Base-by-base conservation (phyloP, 2,797 vertebrate species). In the Champsocephalus esox region DNA sequence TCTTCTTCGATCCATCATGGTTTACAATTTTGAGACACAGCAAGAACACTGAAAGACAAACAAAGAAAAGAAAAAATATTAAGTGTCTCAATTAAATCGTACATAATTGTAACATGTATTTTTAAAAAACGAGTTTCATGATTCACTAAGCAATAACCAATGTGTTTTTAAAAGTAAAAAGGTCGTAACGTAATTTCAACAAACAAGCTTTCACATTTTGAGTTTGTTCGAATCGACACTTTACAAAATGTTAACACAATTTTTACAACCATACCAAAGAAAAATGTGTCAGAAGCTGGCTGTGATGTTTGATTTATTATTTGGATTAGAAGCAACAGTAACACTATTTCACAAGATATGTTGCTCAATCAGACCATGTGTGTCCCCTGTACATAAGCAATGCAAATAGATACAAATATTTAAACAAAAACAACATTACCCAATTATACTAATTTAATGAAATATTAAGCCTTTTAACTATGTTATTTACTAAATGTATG, bases 1-100 rank as follows among this genome's bases (percentile, higher is more conserved):
- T 87, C 75, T 91, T 69, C 83, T 91, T 63, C 38, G 88, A 43
- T 94, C 93, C 92, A 94, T 93, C 87, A 90, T 88, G 55, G 38
- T 84, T 72, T 48, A 73, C 11, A 7, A 13, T 43, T 21, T 21
- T 19, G 43, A 80, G 86, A 72, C 68, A 87, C 84, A 79, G 66
- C 51, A 46, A 60, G 19, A 74, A 77, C 43, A 52, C 87, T 90
- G 73, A 6, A 78, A 85, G 24, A 81, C 17, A 71, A 70, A 41
- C 12, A 79, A 1, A 9, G 0, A 28, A 49, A 34, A 3, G 44
- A 4, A 34, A 32, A 9, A 50, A 3, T 13, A 62, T 7, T 62
- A 49, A 48, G 34, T 34, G 16, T 12, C 46, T 43, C 1, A 9
- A 28, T 28, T 28, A 28, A 28, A 21, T 24, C 3, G 9, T 50